Evolutionary conservation across 2,113 vertebrate species (phyloP).

Genomic region (Oenanthe melanoleuca): DNA sequence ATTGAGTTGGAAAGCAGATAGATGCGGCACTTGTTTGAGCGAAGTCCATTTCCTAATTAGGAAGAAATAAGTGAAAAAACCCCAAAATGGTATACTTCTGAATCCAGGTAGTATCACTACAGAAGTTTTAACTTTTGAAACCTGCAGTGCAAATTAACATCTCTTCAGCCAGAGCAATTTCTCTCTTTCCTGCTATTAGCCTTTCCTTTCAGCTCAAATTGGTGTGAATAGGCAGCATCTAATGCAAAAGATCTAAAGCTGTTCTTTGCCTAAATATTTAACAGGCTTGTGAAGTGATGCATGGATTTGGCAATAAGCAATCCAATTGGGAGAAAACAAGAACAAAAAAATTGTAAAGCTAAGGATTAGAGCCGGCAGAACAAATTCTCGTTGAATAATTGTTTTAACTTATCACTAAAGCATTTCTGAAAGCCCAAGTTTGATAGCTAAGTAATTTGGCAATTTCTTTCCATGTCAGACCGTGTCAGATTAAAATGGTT

Average conservation of each 20-base stretch:
- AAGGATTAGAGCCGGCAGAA: neutral
- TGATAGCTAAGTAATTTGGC: neutral
- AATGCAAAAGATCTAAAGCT: neutral
- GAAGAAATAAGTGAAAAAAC: neutral
- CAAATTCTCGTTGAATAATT: neutral
- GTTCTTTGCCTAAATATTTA: constrained; percentile 2
- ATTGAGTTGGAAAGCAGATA: neutral
- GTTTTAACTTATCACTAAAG: neutral
- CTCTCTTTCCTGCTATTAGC: neutral
- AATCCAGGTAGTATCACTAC: neutral
- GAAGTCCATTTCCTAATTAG: neutral
- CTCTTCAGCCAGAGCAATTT: neutral
- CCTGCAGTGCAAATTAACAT: neutral
- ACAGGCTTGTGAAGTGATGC: neutral
- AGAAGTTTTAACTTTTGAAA: neutral
- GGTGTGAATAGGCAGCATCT: neutral
- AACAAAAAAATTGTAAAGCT: neutral
- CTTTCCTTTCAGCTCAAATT: neutral
- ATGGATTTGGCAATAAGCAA: constrained; percentile 8
- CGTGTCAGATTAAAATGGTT: neutral
- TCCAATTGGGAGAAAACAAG: neutral
- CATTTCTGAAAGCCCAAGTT: neutral
- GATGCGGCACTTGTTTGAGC: neutral
- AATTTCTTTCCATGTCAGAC: neutral
- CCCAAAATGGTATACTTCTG: neutral